Evolutionary conservation across 2,888 invertebrate genomes (phyloP).

Genomic region (Heteropelma amictum): DNA sequence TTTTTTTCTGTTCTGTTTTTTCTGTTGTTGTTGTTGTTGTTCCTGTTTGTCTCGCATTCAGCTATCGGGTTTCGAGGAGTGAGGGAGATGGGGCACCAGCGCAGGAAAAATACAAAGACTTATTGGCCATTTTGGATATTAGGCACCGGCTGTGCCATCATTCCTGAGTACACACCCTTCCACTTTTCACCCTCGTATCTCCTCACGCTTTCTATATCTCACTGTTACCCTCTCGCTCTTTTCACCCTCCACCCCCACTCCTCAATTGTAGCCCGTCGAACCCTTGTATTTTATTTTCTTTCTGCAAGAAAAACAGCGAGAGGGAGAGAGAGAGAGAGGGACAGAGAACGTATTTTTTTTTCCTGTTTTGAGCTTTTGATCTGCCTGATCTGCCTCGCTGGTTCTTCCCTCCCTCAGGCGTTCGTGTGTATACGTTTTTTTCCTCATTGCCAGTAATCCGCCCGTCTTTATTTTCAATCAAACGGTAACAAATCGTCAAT

Average conservation of each 20-base stretch:
- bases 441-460: neutral
- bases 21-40: neutral
- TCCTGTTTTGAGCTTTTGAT: neutral
- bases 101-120: slow-evolving; percentile 52
- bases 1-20: neutral
- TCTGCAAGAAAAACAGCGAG: neutral
- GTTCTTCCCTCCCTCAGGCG: neutral
- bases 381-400: slow-evolving; percentile 4
- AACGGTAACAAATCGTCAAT: slow-evolving; percentile 47
- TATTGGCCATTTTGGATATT: slow-evolving; percentile 56
- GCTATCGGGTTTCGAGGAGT: slow-evolving; percentile 41
- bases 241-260: neutral
- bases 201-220: neutral
- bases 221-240: neutral
- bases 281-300: slow-evolving; percentile 29
- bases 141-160: slow-evolving; percentile 50
- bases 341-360: slow-evolving; percentile 1
- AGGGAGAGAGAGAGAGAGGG: neutral
- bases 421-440: slow-evolving; percentile 7
- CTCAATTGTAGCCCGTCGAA: slow-evolving; percentile 20
- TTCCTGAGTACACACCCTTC: slow-evolving; percentile 32
- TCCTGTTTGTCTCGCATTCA: slow-evolving; percentile 13
- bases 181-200: neutral
- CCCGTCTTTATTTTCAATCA: slow-evolving; percentile 45
- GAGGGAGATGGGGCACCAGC: slow-evolving; percentile 45